These are phyloP conservation scores for Caenorhabditis sulstoni DNA, from an alignment of 2,888 invertebrate species.

Conservation along the genomic window DNA sequence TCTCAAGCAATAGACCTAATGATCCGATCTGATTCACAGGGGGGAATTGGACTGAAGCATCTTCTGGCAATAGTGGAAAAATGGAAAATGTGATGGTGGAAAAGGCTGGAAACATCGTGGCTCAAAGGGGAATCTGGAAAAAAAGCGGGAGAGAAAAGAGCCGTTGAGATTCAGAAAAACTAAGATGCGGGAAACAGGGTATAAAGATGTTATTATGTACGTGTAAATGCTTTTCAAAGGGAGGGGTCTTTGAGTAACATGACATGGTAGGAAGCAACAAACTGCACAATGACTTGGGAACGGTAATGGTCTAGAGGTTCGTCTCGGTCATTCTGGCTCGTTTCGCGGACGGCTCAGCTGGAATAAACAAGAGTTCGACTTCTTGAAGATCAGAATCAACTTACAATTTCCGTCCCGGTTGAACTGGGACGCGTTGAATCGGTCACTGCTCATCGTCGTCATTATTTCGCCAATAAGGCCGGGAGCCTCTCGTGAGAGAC, in stretches of 20 bases:
- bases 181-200: background rate
- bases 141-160: constrained; percentile 4
- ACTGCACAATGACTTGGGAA: background rate
- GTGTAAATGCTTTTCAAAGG: background rate
- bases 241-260: constrained; percentile 20
- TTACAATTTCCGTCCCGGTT: constrained; percentile 19
- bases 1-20: too few relatives aligned
- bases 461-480: constrained; percentile 75
- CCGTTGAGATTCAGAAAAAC: constrained; percentile 43
- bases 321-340: constrained; percentile 48
- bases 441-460: constrained; percentile 37
- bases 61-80: constrained; percentile 14
- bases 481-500: constrained; percentile 70
- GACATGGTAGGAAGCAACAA: constrained; percentile 33
- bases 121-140: constrained; percentile 17
- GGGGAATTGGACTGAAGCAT: constrained; percentile 13
- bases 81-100: constrained; percentile 29
- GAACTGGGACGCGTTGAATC: constrained; percentile 18
- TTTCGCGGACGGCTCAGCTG: constrained; percentile 32
- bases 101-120: constrained; percentile 22
- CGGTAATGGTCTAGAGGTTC: constrained; percentile 2
- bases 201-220: constrained; percentile 6
- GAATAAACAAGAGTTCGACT: background rate
- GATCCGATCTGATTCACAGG: background rate
- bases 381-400: background rate